Evolutionary conservation across 2,113 vertebrate species (phyloP), one percentile per base, ranked within the genome.

Genomic region (Casuarius casuarius): DNA sequence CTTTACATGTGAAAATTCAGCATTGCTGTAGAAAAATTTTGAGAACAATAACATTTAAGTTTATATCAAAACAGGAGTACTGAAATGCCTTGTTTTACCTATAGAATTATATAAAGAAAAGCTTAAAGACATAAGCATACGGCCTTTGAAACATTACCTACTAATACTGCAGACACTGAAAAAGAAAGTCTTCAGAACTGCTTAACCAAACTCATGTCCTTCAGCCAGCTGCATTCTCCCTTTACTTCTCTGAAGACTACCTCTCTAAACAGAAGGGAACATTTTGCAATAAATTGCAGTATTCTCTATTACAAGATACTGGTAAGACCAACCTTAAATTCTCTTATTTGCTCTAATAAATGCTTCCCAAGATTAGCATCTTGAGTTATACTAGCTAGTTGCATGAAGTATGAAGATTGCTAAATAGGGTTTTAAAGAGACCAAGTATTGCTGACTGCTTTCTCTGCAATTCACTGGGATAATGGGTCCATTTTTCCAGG

Each of bases 1-100:
- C 33, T 88, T 88, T 67, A 88, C 22, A 52, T 35, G 15, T 72
- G 51, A 5, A 20, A 73, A 46, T 31, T 78, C 18, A 63, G 15
- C 44, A 86, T 59, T 70, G 25, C 20, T 67, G 33, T 77, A 35
- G 63, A 80, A 90, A 81, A 95, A 35, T n/a, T 73, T 92, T 59
- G 83, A 56, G 21, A 79, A 90, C 40, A 2, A 4, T 23, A 87
- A 46, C 14, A 82, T 17, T 67, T 35, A 59, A 52, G 23, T 40
- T 65, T 8, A 92, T 88, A 87, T 65, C 80, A 90, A 48, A 13
- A 66, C 49, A 62, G n/a, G 9, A 75, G n/a, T 49, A 49, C 21
- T 6, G 26, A 12, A 61, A 18, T 14, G 73, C 44, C 7, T 92
- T 66, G 8, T 59, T 85, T 65, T 73, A 88, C 63, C 51, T 38